A percentile compares a stretch with the other conserved stretches of the same genome.
These are phyloP conservation scores for Saxidomus purpurata DNA, from an alignment of 1,140 invertebrate genomes.

Conservation along the genomic window DNA sequence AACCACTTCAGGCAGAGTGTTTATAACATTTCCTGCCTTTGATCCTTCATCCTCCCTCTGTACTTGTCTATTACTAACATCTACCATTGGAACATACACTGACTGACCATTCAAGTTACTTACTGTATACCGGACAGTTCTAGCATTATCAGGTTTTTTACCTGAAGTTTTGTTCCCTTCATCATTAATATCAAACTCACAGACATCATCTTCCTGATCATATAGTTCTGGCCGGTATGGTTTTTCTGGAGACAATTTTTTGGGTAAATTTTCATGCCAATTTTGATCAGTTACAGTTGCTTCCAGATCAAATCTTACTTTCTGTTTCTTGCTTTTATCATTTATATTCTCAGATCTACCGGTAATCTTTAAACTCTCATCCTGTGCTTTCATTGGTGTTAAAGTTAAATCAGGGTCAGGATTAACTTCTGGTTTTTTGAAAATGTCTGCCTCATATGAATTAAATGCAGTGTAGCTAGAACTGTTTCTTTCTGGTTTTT, in stretches of 20 bases:
- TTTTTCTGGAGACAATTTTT: slow-evolving; percentile 46
- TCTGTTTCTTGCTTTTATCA: slow-evolving; percentile 61
- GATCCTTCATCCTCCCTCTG: background rate
- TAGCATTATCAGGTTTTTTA: slow-evolving; percentile 27
- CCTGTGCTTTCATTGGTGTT: slow-evolving; percentile 65
- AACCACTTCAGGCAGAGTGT: background rate
- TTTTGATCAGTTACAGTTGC: slow-evolving; percentile 40
- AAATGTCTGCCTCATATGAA: slow-evolving; percentile 18
- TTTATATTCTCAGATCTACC: background rate
- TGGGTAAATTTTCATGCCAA: slow-evolving; percentile 7
- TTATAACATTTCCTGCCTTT: slow-evolving; percentile 42
- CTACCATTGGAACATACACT: slow-evolving; percentile 13
- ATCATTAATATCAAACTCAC: slow-evolving; percentile 21
- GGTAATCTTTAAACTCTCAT: slow-evolving; percentile 4
- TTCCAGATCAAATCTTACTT: slow-evolving; percentile 75
- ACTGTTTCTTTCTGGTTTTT: slow-evolving; percentile 29
- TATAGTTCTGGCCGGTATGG: slow-evolving; percentile 70
- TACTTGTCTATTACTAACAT: background rate
- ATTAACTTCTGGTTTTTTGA: slow-evolving; percentile 32
- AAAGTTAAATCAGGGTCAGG: slow-evolving; percentile 67
- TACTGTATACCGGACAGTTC: slow-evolving; percentile 64
- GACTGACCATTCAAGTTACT: slow-evolving; percentile 11
- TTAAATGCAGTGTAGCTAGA: slow-evolving; percentile 34
- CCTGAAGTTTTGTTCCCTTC: slow-evolving; percentile 37
- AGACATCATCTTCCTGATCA: slow-evolving; percentile 56